Evolutionary conservation across 2,113 vertebrate species (phyloP).

Genomic region (Cynopterus brachyotis): DNA sequence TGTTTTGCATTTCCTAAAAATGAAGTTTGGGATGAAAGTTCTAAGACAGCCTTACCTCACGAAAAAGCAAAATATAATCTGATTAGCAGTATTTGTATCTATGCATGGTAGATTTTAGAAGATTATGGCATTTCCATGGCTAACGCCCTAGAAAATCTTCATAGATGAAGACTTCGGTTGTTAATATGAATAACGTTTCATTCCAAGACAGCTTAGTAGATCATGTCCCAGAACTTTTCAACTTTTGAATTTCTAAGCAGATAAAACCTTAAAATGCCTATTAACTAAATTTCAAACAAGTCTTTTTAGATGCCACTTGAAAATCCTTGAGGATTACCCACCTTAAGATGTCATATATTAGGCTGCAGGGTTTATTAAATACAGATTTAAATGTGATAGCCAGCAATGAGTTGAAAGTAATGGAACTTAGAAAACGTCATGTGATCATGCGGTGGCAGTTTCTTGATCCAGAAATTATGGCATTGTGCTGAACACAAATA

Average conservation of each 20-base stretch:
- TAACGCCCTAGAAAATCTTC: conserved; percentile 24
- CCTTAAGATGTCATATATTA: conserved; percentile 80
- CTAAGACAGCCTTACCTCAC: background rate
- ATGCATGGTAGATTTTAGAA: conserved; percentile 4
- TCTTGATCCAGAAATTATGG: conserved; percentile 62
- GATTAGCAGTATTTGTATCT: conserved; percentile 46
- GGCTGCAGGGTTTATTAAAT: conserved; percentile 82
- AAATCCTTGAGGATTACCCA: conserved; percentile 81
- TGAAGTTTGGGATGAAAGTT: background rate
- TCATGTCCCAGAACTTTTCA: conserved; percentile 56
- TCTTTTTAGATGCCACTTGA: conserved; percentile 76
- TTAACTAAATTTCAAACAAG: conserved; percentile 81
- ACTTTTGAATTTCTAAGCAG: conserved; percentile 73
- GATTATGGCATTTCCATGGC: conserved; percentile 29
- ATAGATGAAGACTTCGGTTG: background rate
- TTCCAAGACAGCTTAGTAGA: conserved; percentile 46
- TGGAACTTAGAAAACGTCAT: conserved; percentile 71
- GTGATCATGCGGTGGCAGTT: conserved; percentile 42
- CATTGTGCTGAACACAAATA: conserved; percentile 27
- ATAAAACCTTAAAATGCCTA: conserved; percentile 82
- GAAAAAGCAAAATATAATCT: conserved; percentile 30
- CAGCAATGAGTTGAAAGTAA: conserved; percentile 77
- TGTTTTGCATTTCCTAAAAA: background rate
- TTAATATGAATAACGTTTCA: conserved; percentile 36
- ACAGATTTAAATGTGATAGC: conserved; percentile 80